phyloP scores from a whole-genome alignment of 2,797 vertebrate genomes.

The Lagothrix lagotricha region DNA sequence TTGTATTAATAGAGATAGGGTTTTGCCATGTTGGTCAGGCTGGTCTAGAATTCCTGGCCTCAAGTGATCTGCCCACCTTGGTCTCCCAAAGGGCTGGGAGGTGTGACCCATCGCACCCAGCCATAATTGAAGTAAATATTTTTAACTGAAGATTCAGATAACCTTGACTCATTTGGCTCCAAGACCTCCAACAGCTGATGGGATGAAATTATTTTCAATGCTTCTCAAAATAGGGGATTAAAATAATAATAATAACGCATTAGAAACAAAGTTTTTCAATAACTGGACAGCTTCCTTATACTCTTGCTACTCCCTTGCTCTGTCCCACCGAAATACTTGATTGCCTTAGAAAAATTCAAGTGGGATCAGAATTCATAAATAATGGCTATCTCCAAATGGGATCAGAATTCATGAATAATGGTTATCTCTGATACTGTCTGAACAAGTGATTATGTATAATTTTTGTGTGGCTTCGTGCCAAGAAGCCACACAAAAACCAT shows the following conservation, averaged over 20 bases:
- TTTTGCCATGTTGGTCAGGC: background rate
- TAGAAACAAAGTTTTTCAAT: background rate
- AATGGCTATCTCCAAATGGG: background rate
- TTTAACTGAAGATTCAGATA: constrained; percentile 18
- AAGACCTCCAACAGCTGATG: background rate
- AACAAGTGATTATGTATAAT: background rate
- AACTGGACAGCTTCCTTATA: background rate
- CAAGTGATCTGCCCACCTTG: background rate
- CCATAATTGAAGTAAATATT: background rate
- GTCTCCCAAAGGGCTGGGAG: background rate
- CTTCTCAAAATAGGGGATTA: background rate
- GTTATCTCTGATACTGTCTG: background rate
- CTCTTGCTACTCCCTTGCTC: background rate
- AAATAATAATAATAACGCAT: background rate
- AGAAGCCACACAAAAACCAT: background rate
- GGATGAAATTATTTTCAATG: background rate
- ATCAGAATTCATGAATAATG: background rate
- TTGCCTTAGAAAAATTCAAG: background rate
- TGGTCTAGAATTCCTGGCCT: background rate
- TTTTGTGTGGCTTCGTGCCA: too few relatives aligned
- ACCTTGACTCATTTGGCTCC: background rate
- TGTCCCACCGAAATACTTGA: background rate
- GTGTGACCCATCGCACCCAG: background rate
- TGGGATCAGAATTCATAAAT: background rate
- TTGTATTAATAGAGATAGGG: background rate